These are phyloP conservation scores for Euclidia mi DNA, from an alignment of 2,888 invertebrate genomes.

Conservation along the genomic window DNA sequence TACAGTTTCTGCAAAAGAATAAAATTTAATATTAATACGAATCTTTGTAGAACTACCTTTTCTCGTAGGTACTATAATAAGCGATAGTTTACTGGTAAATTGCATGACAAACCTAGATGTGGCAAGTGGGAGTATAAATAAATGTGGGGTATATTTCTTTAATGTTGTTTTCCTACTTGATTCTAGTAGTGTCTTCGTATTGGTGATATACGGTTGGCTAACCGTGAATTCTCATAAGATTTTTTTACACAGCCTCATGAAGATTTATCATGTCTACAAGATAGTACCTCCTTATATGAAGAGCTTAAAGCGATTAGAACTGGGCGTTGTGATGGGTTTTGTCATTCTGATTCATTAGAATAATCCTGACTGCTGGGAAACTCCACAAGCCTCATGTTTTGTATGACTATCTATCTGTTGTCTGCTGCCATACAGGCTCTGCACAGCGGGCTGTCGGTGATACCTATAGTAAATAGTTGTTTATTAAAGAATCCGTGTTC, in stretches of 20 bases:
- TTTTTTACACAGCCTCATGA: slow-evolving; percentile 1
- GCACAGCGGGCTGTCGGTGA: too few species aligned
- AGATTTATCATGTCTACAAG: neutral
- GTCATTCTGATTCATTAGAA: neutral
- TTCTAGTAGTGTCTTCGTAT: slow-evolving; percentile 2
- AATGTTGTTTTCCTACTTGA: neutral
- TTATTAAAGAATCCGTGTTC: too few species aligned
- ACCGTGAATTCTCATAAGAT: slow-evolving; percentile 1
- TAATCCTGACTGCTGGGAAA: neutral
- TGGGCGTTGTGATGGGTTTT: neutral
- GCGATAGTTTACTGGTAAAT: neutral
- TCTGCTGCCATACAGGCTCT: too few species aligned
- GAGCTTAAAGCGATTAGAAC: neutral
- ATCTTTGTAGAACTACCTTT: neutral
- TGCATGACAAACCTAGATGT: neutral
- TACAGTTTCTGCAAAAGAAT: neutral
- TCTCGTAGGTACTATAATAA: neutral
- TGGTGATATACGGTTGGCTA: neutral
- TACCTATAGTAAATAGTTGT: too few species aligned
- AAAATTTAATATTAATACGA: too few species aligned
- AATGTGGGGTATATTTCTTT: neutral
- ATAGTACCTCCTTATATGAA: neutral
- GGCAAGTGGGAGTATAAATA: neutral
- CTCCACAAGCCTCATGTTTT: neutral
- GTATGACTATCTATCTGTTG: neutral